Evolutionary conservation across 2,797 vertebrate species (phyloP), one percentile per base, ranked within the genome.

Genomic region (Sebastes oblongus): DNA sequence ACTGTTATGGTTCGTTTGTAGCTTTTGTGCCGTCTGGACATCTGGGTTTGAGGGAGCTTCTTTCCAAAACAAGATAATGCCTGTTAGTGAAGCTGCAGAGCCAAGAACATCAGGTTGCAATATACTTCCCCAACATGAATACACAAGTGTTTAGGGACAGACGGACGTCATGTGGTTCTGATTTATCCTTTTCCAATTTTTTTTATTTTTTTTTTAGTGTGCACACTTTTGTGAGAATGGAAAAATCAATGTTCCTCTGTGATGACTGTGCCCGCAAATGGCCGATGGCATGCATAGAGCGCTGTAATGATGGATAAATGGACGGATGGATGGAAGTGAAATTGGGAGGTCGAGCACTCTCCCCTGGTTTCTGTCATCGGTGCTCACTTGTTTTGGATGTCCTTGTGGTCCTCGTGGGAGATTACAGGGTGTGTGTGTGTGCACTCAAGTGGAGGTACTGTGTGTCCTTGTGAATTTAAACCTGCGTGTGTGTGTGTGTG

Each of bases 361-460:
- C 46, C 73, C 66, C 60, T 81, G 65, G 46, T 84, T 86, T 85
- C 82, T 88, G 84, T 86, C 88, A 54, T 77, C 65, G 65, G 64
- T 74, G 83, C 86, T 89, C 84, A 77, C 82, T 90, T 91, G 77
- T 89, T 88, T 91, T 87, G 64, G 78, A 91, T 80, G 91, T 89
- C 91, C 91, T 92, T 91, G 88, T 55, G 75, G 72, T 80, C 81
- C 88, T 88, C 74, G 3, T 84, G 91, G 91, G 90, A 91, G 79
- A 84, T 75, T 70, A 65, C 68, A 72, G 79, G 60, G 77, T 61
- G 50, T 22, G 68, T 75, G 74, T 61, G 73, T 76, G 78, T 64
- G 70, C 74, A 56, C 55, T 78, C 75, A 72, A 80, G 77, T 88
- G 74, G 71, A 62, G 77, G 68, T 71, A 29, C 77, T 56, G 75